phyloP scores from a whole-genome alignment of 2,113 vertebrate genomes.

The Regulus satrapa region DNA sequence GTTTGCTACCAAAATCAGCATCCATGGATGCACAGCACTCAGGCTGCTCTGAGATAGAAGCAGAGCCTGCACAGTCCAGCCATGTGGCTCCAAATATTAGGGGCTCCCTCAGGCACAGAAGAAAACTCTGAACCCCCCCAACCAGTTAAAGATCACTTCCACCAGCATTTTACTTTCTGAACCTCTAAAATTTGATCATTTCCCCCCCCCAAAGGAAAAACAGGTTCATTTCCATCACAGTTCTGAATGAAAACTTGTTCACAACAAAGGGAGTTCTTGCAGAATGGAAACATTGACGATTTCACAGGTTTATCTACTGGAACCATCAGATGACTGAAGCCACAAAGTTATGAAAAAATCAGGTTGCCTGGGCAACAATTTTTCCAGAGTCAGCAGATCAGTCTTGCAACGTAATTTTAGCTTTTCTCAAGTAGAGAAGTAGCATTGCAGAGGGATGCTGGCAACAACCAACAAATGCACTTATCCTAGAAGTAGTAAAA shows the following conservation, averaged over 20 bases:
- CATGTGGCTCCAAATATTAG: accelerated
- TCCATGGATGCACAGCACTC: accelerated
- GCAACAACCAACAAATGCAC: background rate
- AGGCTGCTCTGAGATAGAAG: background rate
- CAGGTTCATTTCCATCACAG: background rate
- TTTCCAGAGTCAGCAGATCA: constrained; percentile 49
- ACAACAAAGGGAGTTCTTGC: background rate
- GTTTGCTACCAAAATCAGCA: background rate
- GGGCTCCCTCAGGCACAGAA: background rate
- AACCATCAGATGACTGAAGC: background rate
- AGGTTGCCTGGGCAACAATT: constrained; percentile 40
- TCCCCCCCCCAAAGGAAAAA: background rate
- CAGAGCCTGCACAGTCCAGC: background rate
- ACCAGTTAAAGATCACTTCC: background rate
- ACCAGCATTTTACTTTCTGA: background rate
- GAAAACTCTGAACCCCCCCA: accelerated
- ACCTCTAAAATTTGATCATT: background rate
- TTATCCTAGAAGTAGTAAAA: background rate
- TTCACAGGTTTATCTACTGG: background rate
- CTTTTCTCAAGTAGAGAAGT: background rate
- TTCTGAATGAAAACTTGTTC: background rate
- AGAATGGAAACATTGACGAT: background rate
- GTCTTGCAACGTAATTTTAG: constrained; percentile 39
- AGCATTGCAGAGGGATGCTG: background rate
- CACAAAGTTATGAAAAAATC: constrained; percentile 14